A percentile compares a stretch with the other conserved stretches of the same genome.
Conservation (phyloP, 2,888 invertebrate species). For the Scaptodrosophila latifasciaeformis region DNA sequence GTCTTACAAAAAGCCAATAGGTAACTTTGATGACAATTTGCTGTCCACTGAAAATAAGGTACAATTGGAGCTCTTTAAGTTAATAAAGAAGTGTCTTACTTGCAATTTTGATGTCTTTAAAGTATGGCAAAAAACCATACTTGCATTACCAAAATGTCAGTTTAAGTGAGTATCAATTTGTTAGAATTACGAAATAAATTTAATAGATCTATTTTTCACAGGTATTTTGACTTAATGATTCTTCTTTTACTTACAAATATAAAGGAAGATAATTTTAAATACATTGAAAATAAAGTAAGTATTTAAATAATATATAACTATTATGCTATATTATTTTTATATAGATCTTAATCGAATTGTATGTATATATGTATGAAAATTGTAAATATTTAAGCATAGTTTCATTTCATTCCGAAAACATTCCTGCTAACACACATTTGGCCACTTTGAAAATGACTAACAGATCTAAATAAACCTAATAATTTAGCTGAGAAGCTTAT, state of each 20-base stretch:
- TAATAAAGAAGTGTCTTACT: slow-evolving; percentile 66
- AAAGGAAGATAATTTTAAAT: slow-evolving; percentile 78
- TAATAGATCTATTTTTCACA: slow-evolving; percentile 49
- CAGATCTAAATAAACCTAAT: too few relatives aligned
- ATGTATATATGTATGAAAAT: too few relatives aligned
- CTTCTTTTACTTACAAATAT: slow-evolving; percentile 80
- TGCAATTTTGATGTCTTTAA: slow-evolving; percentile 72
- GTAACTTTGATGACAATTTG: neutral
- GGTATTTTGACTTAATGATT: slow-evolving; percentile 82
- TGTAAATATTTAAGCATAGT: too few relatives aligned
- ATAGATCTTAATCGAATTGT: too few relatives aligned
- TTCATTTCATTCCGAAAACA: too few relatives aligned
- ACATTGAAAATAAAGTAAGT: slow-evolving; percentile 79
- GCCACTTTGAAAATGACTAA: too few relatives aligned
- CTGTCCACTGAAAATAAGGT: slow-evolving; percentile 39
- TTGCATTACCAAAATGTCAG: slow-evolving; percentile 39
- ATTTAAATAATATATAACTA: too few relatives aligned
- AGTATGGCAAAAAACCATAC: slow-evolving; percentile 69
- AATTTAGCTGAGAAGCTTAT: too few relatives aligned
- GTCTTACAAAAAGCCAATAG: neutral
- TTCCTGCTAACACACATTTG: too few relatives aligned
- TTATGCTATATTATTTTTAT: too few relatives aligned
- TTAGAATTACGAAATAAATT: neutral
- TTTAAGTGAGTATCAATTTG: slow-evolving; percentile 43
- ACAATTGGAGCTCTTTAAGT: slow-evolving; percentile 69